These are phyloP conservation scores for Syngnathus acus DNA, from an alignment of 2,797 vertebrate genomes.

Conservation along the genomic window DNA sequence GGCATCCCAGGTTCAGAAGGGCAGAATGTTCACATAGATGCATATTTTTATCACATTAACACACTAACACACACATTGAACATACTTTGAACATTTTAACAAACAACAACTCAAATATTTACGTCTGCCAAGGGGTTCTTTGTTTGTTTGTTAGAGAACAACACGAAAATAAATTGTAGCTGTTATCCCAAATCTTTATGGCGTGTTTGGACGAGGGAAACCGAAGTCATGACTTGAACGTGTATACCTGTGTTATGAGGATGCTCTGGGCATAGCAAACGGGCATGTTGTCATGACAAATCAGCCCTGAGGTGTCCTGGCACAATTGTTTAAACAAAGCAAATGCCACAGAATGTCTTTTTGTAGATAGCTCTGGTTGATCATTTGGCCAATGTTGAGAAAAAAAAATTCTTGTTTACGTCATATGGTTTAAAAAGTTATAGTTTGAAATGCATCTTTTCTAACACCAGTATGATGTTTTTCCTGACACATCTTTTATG, in stretches of 20 bases:
- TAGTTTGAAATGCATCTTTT: too few relatives aligned
- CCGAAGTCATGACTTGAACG: too few relatives aligned
- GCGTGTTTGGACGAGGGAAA: not conserved
- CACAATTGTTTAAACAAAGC: not conserved
- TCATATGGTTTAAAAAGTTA: too few relatives aligned
- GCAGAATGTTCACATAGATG: slow-evolving; percentile 72
- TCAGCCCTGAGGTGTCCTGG: not conserved
- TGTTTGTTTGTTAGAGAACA: not conserved
- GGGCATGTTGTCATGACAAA: not conserved
- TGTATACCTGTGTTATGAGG: not conserved
- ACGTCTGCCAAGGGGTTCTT: not conserved
- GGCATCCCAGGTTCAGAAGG: slow-evolving; percentile 73
- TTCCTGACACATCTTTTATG: too few relatives aligned
- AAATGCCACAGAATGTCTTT: too few relatives aligned
- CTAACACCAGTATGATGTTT: too few relatives aligned
- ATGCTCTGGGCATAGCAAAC: not conserved
- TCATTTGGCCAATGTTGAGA: too few relatives aligned
- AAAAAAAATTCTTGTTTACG: too few relatives aligned
- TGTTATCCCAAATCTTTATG: not conserved
- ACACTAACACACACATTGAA: slow-evolving; percentile 29
- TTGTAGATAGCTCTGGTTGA: too few relatives aligned
- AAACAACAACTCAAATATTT: not conserved
- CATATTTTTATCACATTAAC: slow-evolving; percentile 61
- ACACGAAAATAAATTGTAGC: not conserved
- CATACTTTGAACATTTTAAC: slow-evolving; percentile 15